Base-by-base conservation (phyloP, 2,113 vertebrate genomes). In the Oxyura jamaicensis region DNA sequence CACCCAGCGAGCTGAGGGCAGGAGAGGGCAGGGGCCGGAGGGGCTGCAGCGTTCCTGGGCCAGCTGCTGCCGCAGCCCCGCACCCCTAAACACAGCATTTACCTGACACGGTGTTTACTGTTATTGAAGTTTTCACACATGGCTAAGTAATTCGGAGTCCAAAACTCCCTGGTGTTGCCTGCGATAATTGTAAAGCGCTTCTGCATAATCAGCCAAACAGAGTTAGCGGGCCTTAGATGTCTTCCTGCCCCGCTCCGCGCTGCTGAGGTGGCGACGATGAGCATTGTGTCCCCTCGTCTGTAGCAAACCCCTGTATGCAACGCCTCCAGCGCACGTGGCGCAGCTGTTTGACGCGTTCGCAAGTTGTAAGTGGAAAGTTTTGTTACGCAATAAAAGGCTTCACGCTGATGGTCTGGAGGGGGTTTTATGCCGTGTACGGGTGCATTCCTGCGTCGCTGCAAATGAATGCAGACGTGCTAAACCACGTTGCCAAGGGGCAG, bases 1-100 rank as follows among this genome's bases (percentile, higher is more conserved):
- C 33, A 39, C n/a, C 22, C 20, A 14, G 46, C 23, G 20, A 28
- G 79, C 10, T 0, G 73, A 19, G 18, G 48, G 63, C 50, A 4
- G 2, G 53, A 41, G 28, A 22, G 18, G 48, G 63, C 50, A 4
- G 2, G 53, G 44, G 23, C 4, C 1, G 0, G 33, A 1, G 0
- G 33, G 12, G 15, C 48, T 1, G 1, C 33, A 50, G 23, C 8
- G 0, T 0, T 1, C 36, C 33, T 48, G 0, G 0, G 42, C 28
- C 29, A 33, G 63, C 26, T 35, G 31, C 69, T 63, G 69, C 35
- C 46, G 52, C n/a, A 67, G 46, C 44, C 63, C 59, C 10, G 33
- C 5, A 0, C 26, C 21, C 39, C 55, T 8, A 1, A 48, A 35
- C 56, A 7, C 68, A 21, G n/a, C 46, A 21, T 31, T 53, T 48